Evolutionary conservation across 1,140 invertebrate species (phyloP).

Genomic region (Brachionus manjavacas): DNA sequence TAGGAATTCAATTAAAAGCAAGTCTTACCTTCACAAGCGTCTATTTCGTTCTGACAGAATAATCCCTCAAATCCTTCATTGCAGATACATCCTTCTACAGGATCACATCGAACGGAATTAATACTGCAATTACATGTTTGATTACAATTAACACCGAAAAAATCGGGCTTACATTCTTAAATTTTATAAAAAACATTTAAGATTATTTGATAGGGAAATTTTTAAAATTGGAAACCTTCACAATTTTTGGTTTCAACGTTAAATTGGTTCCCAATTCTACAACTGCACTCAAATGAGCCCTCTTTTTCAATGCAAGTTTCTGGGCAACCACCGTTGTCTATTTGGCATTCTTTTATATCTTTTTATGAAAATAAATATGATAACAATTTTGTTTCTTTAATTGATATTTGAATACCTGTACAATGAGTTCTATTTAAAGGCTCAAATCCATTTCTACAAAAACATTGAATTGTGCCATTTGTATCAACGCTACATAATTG

Average conservation of each 20-base stretch:
- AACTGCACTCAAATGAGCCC: slow-evolving; percentile 21
- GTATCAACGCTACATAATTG: neutral
- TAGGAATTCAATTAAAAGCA: too few relatives aligned
- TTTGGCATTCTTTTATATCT: neutral
- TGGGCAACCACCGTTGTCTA: neutral
- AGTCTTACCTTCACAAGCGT: neutral
- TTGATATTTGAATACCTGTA: neutral
- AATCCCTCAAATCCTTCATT: neutral
- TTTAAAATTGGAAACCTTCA: neutral
- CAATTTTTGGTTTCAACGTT: neutral
- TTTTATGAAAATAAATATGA: neutral
- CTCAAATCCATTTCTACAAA: neutral
- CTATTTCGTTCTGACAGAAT: neutral
- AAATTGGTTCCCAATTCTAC: neutral
- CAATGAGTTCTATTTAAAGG: neutral
- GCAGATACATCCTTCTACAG: neutral
- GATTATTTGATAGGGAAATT: neutral
- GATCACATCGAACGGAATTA: neutral
- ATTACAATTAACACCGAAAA: neutral
- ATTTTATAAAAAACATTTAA: neutral
- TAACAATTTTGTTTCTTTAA: neutral
- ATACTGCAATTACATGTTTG: neutral
- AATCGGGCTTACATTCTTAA: neutral
- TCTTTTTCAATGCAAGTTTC: neutral
- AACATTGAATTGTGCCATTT: neutral